A percentile compares a stretch with the other conserved stretches of the same genome.
Conservation (phyloP, 1,140 invertebrate genomes). For the Halesus radiatus region DNA sequence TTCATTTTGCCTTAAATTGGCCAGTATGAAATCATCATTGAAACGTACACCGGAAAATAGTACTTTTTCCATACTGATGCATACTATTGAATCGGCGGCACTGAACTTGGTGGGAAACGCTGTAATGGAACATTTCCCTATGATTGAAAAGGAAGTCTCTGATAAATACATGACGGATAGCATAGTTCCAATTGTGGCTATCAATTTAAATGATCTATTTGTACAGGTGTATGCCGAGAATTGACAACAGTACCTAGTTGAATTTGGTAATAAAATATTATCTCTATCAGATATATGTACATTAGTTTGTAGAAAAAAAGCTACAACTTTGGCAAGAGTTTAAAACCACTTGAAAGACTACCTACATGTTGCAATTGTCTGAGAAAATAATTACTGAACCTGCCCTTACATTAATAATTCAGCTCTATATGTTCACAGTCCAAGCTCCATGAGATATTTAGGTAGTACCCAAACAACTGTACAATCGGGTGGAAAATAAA, state of each 20-base stretch:
- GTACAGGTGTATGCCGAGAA: constrained; percentile 15
- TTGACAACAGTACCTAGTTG: not conserved
- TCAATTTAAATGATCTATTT: constrained; percentile 26
- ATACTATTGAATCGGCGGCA: constrained; percentile 71
- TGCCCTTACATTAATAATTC: too few relatives aligned
- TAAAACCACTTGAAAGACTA: too few relatives aligned
- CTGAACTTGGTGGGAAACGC: constrained; percentile 67
- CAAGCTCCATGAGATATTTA: too few relatives aligned
- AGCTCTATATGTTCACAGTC: too few relatives aligned
- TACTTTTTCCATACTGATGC: constrained; percentile 71
- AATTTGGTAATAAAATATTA: too few relatives aligned
- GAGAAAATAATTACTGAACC: too few relatives aligned
- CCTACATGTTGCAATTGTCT: too few relatives aligned
- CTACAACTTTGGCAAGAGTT: constrained; percentile 67
- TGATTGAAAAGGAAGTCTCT: constrained; percentile 63
- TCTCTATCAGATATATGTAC: too few relatives aligned
- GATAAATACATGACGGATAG: not conserved
- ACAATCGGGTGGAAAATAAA: not conserved
- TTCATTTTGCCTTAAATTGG: constrained; percentile 72
- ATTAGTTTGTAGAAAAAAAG: constrained; percentile 68
- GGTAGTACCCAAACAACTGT: too few relatives aligned
- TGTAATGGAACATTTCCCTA: constrained; percentile 71
- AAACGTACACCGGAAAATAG: constrained; percentile 68
- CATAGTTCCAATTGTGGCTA: constrained; percentile 32
- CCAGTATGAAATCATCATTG: constrained; percentile 65